phyloP scores from a whole-genome alignment of 2,797 vertebrate species.

The Molossus molossus region DNA sequence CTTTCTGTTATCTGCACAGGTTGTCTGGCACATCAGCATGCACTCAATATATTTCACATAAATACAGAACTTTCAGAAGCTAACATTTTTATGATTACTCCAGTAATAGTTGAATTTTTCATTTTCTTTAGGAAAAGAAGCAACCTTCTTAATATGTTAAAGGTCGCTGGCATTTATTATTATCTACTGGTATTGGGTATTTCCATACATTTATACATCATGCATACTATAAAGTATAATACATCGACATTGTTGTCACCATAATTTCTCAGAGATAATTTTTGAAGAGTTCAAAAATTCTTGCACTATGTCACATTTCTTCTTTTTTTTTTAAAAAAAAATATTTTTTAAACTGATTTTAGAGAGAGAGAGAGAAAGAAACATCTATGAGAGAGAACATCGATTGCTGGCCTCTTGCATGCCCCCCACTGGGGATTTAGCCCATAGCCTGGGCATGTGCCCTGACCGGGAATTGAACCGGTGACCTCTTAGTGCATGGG shows the following conservation, averaged over 20 bases:
- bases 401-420: no score
- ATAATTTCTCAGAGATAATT: conserved; percentile 33
- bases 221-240: background rate
- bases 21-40: background rate
- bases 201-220: background rate
- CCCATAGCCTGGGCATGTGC: no score
- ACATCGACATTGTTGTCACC: background rate
- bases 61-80: background rate
- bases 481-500: no score
- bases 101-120: background rate
- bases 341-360: no score
- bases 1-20: background rate
- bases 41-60: background rate
- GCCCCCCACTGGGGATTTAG: no score
- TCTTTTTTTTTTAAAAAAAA: no score
- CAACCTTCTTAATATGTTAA: background rate
- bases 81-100: background rate
- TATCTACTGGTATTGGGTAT: background rate
- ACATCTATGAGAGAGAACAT: no score
- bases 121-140: background rate
- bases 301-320: background rate
- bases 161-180: background rate
- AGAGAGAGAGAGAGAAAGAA: no score
- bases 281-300: background rate
- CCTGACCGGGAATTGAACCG: no score